Evolutionary conservation across 2,888 invertebrate genomes (phyloP).

Genomic region (Drosophila falleni): DNA sequence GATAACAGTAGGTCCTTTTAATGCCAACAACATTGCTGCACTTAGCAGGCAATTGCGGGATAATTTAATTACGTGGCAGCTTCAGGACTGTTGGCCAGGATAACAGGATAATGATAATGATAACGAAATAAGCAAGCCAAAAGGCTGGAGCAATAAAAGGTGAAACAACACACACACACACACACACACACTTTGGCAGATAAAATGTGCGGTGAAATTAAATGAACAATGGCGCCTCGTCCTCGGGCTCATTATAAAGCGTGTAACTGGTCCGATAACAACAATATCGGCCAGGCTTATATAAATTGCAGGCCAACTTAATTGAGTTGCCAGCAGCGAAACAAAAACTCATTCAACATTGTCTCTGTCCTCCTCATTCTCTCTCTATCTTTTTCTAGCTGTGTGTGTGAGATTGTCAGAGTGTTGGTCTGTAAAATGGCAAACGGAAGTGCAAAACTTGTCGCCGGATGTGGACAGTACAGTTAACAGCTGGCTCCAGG

Average conservation of each 20-base stretch:
- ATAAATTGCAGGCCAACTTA: conserved; percentile 65
- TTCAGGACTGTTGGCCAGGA: conserved; percentile 43
- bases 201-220: conserved; percentile 71
- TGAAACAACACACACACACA: conserved; percentile 32
- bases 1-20: conserved; percentile 42
- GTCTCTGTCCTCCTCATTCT: background rate
- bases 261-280: conserved; percentile 69
- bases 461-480: conserved; percentile 63
- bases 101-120: conserved; percentile 81
- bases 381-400: background rate
- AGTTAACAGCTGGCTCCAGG: conserved; percentile 52
- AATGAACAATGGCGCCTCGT: conserved; percentile 66
- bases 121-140: conserved; percentile 73
- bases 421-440: conserved; percentile 40
- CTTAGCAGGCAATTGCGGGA: conserved; percentile 80
- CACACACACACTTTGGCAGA: conserved; percentile 31
- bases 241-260: conserved; percentile 45
- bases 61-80: conserved; percentile 72
- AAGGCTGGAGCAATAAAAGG: conserved; percentile 52
- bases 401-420: conserved; percentile 4
- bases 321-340: conserved; percentile 56
- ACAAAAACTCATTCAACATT: conserved; percentile 27
- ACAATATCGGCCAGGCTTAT: conserved; percentile 68
- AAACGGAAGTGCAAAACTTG: conserved; percentile 66
- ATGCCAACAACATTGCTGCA: conserved; percentile 64